phyloP scores from a whole-genome alignment of 2,797 vertebrate species.

The Cirrhinus molitorella region DNA sequence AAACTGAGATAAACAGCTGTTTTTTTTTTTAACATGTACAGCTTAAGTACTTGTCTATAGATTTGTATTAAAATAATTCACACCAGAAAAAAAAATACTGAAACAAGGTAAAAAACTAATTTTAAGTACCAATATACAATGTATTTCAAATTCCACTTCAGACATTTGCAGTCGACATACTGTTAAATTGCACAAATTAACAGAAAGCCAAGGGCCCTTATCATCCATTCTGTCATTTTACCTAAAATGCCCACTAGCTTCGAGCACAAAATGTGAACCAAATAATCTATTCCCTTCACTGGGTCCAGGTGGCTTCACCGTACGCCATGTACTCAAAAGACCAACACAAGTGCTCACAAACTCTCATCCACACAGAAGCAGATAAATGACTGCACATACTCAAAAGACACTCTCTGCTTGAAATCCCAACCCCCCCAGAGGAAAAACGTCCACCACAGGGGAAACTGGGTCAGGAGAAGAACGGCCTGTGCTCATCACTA shows the following conservation, averaged over 20 bases:
- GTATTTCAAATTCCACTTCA: not conserved
- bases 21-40: not conserved
- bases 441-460: conserved; percentile 61
- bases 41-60: not conserved
- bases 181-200: not conserved
- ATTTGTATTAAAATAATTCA: not conserved
- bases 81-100: not conserved
- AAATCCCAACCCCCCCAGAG: conserved; percentile 53
- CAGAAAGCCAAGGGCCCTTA: not conserved
- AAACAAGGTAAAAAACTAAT: not conserved
- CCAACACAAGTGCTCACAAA: conserved; percentile 17
- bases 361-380: conserved; percentile 18
- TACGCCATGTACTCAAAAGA: conserved; percentile 53
- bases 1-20: not conserved
- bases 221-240: not conserved
- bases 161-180: not conserved
- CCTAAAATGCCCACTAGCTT: not conserved
- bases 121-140: not conserved
- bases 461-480: conserved; percentile 78
- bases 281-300: conserved; percentile 34
- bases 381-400: conserved; percentile 62
- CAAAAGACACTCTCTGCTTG: conserved; percentile 53
- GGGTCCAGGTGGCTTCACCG: conserved; percentile 71
- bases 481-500: conserved; percentile 10
- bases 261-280: not conserved